Evolutionary conservation across 2,888 invertebrate species (phyloP), one percentile per base, ranked within the genome.

Genomic region (Mellilla xanthometata): DNA sequence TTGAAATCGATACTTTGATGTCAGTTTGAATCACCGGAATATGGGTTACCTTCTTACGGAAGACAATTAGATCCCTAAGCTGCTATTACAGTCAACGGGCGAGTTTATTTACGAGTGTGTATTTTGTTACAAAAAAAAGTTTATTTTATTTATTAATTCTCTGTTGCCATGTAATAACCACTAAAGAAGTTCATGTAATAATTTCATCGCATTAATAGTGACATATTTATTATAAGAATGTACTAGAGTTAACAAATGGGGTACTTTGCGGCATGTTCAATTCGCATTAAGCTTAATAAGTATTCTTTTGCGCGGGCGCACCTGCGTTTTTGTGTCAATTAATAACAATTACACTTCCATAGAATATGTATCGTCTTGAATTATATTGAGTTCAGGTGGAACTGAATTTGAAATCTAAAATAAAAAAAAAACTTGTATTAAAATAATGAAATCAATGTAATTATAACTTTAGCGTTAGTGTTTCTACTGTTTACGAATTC

Each of bases 301-400:
- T 39, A 9, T 36, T 19, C 15, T 19, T 12, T 12, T 35, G 47
- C 35, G 27, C 39, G 28, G 13, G 36, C 36, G 33, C 69, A 70
- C 66, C 68, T 73, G 73, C 66, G 44, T 61, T 56, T 57, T 58
- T 63, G 51, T 46, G 34, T 45, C 58, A 67, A 72, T 74, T 71
- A 68, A 70, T 72, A 58, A 67, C 66, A 63, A 71, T 73, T 69
- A 70, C 51, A 60, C 57, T 60, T 56, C 49, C 39, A 60, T 64
- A 59, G 15, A 19, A 24, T 7, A 24, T n/a, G 8, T 7, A 24
- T 19, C 19, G 19, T 19, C 7, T n/a, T 8, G n/a, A 24, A 24
- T 19, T 19, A 19, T 19, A 19, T 1, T 19, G 6, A 19, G n/a
- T n/a, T n/a, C n/a, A n/a, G n/a, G n/a, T n/a, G n/a, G n/a, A n/a